These are phyloP conservation scores for Oreohelix idahoensis DNA, from an alignment of 1,140 invertebrate genomes.

Conservation along the genomic window DNA sequence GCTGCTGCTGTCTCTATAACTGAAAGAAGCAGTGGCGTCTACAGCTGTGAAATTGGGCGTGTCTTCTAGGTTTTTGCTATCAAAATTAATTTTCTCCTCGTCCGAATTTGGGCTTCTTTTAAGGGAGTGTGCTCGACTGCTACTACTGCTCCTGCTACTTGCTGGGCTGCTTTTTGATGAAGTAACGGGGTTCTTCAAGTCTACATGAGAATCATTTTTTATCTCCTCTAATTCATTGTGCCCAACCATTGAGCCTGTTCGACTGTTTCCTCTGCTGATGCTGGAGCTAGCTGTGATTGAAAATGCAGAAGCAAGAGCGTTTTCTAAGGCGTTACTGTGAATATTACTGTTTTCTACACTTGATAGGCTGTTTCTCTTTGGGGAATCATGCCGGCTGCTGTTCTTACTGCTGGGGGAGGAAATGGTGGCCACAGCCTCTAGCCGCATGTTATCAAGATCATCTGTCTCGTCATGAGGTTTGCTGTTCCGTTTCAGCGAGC, in stretches of 20 bases:
- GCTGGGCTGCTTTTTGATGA: background rate
- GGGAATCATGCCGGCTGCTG: background rate
- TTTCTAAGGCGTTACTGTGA: background rate
- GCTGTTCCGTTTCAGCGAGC: background rate
- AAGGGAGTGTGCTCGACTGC: background rate
- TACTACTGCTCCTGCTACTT: background rate
- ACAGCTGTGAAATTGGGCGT: background rate
- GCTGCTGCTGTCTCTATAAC: background rate
- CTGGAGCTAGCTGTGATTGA: background rate
- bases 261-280: background rate
- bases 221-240: background rate
- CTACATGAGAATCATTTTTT: background rate
- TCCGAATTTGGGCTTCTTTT: background rate
- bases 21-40: background rate
- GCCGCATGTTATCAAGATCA: background rate
- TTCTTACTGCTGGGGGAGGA: background rate
- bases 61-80: background rate
- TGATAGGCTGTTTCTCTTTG: background rate
- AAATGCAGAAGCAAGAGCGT: background rate
- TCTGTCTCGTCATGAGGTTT: background rate
- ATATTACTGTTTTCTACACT: background rate
- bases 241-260: background rate
- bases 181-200: background rate
- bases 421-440: background rate
- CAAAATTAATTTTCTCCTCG: background rate